Base-by-base conservation (phyloP, 2,888 invertebrate genomes). In the Helicoverpa assulta region DNA sequence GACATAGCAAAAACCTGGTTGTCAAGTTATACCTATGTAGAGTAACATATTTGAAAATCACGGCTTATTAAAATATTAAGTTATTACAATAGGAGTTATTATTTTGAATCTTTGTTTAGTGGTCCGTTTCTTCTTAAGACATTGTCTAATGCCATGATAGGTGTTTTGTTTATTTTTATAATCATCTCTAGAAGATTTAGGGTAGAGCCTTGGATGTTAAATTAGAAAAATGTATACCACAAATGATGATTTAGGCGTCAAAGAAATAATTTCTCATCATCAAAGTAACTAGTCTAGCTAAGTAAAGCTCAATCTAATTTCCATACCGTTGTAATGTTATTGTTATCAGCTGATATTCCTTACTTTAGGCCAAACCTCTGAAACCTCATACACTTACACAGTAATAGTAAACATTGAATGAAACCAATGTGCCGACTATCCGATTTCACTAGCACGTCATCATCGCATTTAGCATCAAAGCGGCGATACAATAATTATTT, bases 401-500 rank as follows among this genome's bases (percentile, higher is more conserved):
- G 26, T 19, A 56, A 71, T 18, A 47, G 3, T 33, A 33, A 66
- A 6, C 19, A 74, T 55, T 66, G 18, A 53, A 56, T 66, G 18
- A 53, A 56, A 74, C 37, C 18, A 57, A 33, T 18, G 33, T 21
- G 40, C 14, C 12, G 18, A 47, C 50, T 19, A 67, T 10, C 56
- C 50, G n/a, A 75, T 57, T 47, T 47, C 21, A 53, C 29, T 14
- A 50, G 5, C 47, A 16, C 57, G 47, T 40, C 53, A 57, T 76
- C 12, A 16, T 43, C 19, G 10, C 29, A 55, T 33, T 50, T 43
- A 54, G 8, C 43, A 43, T 37, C 26, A 51, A 54, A 58, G 18
- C 47, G 43, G 61, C 53, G 16, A 52, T 18, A 56, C 8, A 61
- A 78, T 55, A 77, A 50, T 60, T 51, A 53, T 29, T 29, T 73